A percentile compares a stretch with the other conserved stretches of the same genome.
phyloP scores from a whole-genome alignment of 2,797 vertebrate genomes.

The Champsocephalus gunnari region DNA sequence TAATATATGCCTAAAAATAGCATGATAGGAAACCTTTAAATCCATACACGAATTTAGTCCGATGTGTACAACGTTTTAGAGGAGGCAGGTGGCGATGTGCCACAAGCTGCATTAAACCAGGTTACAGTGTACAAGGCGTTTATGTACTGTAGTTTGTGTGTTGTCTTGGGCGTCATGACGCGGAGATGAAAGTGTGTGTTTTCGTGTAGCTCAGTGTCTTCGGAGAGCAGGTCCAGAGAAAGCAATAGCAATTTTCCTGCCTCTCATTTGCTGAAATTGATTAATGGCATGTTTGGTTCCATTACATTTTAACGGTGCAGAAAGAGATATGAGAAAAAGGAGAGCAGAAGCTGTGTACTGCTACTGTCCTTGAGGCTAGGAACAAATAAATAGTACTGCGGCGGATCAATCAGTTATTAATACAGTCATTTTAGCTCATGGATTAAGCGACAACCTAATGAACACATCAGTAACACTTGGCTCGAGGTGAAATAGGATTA shows the following conservation, averaged over 20 bases:
- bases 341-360: slow-evolving; percentile 31
- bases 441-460: slow-evolving; percentile 64
- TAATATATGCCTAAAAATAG: no score
- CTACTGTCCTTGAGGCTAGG: slow-evolving; percentile 53
- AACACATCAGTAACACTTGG: slow-evolving; percentile 68
- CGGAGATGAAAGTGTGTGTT: slow-evolving; percentile 51
- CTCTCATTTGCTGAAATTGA: slow-evolving; percentile 57
- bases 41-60: slow-evolving; percentile 13
- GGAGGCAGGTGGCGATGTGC: slow-evolving; percentile 45
- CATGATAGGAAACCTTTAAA: not conserved
- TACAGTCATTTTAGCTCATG: slow-evolving; percentile 38
- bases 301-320: slow-evolving; percentile 67
- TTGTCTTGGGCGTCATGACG: slow-evolving; percentile 23
- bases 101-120: slow-evolving; percentile 56
- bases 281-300: slow-evolving; percentile 64
- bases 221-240: slow-evolving; percentile 24
- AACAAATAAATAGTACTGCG: slow-evolving; percentile 1
- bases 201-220: slow-evolving; percentile 41
- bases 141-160: slow-evolving; percentile 34
- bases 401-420: slow-evolving; percentile 61
- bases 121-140: slow-evolving; percentile 36
- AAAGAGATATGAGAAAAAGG: slow-evolving; percentile 40
- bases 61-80: slow-evolving; percentile 24
- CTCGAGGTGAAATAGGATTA: slow-evolving; percentile 72
- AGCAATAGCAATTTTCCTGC: slow-evolving; percentile 60